Evolutionary conservation across 2,888 invertebrate genomes (phyloP).

Genomic region (Nebria brevicollis): DNA sequence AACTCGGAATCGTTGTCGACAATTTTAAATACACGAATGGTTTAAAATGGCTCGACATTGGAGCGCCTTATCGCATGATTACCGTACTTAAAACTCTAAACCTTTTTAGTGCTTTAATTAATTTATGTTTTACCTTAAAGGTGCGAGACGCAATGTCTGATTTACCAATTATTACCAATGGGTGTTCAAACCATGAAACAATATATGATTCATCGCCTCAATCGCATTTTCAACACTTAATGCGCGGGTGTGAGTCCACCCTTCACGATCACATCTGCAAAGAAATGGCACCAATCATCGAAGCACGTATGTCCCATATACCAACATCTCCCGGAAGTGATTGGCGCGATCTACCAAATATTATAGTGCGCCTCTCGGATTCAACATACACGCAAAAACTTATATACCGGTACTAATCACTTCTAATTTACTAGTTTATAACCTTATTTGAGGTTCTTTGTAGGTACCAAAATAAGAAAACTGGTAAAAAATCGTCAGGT

Average conservation of each 20-base stretch:
- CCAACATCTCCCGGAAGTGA: conserved; percentile 81
- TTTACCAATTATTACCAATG: conserved; percentile 79
- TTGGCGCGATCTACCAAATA: conserved; percentile 88
- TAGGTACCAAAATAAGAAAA: conserved; percentile 62
- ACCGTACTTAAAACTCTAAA: conserved; percentile 59
- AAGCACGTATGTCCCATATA: conserved; percentile 79
- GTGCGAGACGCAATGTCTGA: conserved; percentile 87
- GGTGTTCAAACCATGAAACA: conserved; percentile 75
- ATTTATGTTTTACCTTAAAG: background rate
- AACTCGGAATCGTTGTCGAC: conserved; percentile 70
- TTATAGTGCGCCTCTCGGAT: conserved; percentile 75
- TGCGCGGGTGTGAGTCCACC: conserved; percentile 70
- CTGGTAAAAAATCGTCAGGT: conserved; percentile 64
- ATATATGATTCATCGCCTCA: conserved; percentile 76
- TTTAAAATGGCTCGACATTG: conserved; percentile 51
- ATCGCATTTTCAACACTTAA: conserved; percentile 80
- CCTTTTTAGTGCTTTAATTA: background rate
- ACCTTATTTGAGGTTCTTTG: background rate
- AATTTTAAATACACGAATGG: conserved; percentile 63
- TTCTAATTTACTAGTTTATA: background rate
- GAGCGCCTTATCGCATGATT: conserved; percentile 79
- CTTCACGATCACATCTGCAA: conserved; percentile 84
- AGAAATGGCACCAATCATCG: conserved; percentile 83
- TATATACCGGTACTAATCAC: conserved; percentile 61
- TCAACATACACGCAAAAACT: conserved; percentile 73